Evolutionary conservation across 2,797 vertebrate genomes (phyloP), one percentile per base, ranked within the genome.

Genomic region (Hyperoplus immaculatus): DNA sequence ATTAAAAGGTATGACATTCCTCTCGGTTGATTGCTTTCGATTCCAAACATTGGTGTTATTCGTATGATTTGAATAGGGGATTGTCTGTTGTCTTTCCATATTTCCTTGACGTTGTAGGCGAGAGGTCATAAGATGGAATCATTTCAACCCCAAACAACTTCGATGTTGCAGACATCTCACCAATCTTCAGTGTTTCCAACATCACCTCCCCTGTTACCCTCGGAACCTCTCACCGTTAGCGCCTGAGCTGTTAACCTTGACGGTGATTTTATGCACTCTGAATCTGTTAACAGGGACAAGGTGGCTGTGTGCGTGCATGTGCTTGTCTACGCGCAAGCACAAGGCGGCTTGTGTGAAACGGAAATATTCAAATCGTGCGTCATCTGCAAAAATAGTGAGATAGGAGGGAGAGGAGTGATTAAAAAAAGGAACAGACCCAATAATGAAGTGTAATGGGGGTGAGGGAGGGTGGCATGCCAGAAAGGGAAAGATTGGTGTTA

Each of bases 221-320:
- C 3, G 3, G 59, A 65, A 64, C 73, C 63, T 73, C 63, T 63
- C 65, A 58, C 21, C 74, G 72, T 77, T 74, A 74, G 76, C 79
- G 72, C 84, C 85, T 89, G 73, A 78, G 83, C 84, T 88, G 85
- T 86, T 91, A 90, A 92, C 90, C 90, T 90, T 93, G 88, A 86
- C 73, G 72, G 81, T 89, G 89, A 91, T 90, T 82, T 89, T 87
- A 90, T 78, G 82, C 81, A 73, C 65, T 47, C 77, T 78, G 85
- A 86, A 88, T 90, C 88, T 45, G 82, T 91, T 88, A 87, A 64
- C 51, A 12, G 54, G 56, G 49, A 55, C 50, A 70, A 78, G 68
- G 43, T 75, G 56, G 63, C 72, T 57, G 54, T 51, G 63, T 74
- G 63, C 51, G 43, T 63, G 47, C 29, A 3, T 29, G 29, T 29